phyloP scores from a whole-genome alignment of 2,113 vertebrate genomes.

The Lampris incognitus region DNA sequence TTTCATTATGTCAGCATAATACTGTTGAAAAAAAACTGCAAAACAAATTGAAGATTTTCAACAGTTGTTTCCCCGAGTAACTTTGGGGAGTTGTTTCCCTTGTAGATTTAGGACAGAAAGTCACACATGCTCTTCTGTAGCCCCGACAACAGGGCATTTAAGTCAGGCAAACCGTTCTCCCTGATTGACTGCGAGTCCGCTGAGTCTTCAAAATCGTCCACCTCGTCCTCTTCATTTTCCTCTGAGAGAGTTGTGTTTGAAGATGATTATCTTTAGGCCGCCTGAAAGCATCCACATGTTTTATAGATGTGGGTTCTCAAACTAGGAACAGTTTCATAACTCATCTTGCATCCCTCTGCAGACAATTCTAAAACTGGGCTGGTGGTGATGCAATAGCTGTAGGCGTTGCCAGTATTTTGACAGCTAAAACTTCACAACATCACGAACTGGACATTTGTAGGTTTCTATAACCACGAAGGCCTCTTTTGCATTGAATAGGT shows the following conservation, averaged over 20 bases:
- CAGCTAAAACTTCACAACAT: too few species aligned
- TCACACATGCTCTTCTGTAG: slow-evolving; percentile 20
- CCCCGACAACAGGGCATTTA: neutral
- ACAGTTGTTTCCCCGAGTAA: slow-evolving; percentile 20
- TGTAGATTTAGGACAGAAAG: slow-evolving; percentile 7
- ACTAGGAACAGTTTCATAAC: too few species aligned
- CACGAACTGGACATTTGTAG: too few species aligned
- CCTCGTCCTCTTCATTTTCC: neutral
- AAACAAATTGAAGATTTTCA: slow-evolving; percentile 22
- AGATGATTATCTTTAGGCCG: neutral
- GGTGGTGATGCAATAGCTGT: too few species aligned
- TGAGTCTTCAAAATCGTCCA: neutral
- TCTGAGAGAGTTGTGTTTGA: neutral
- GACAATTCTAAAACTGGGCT: too few species aligned
- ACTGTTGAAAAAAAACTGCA: slow-evolving; percentile 20
- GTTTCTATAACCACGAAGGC: too few species aligned
- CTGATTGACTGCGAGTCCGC: neutral
- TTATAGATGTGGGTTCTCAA: too few species aligned
- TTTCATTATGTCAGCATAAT: slow-evolving; percentile 15
- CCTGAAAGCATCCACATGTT: neutral
- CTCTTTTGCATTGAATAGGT: too few species aligned
- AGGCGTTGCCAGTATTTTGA: too few species aligned
- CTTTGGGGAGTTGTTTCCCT: slow-evolving; percentile 15
- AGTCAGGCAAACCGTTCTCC: neutral
- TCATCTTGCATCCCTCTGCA: too few species aligned